Evolutionary conservation across 1,140 invertebrate species (phyloP), one percentile per base, ranked within the genome.

Genomic region (Campodea augens): DNA sequence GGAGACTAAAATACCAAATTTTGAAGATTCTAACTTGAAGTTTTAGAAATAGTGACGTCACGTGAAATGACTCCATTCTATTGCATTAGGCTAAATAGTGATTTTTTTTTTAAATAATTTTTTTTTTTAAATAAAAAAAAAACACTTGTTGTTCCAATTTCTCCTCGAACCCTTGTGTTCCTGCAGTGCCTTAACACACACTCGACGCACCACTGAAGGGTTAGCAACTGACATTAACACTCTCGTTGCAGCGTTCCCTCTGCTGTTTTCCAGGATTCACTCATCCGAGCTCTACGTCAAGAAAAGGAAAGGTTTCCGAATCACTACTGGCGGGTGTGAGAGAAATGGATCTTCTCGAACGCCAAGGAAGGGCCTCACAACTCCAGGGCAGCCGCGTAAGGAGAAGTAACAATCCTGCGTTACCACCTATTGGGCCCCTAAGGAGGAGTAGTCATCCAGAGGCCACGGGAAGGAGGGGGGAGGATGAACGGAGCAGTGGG

Each of bases 251-350:
- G 79, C 76, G 77, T 59, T 79, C 75, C 59, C 72, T 81, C 61
- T 83, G 78, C 74, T 85, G 78, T 74, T 82, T 83, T 77, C 79
- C 81, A 69, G 78, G 77, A 74, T 74, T 82, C 75, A 68, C 76
- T 78, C 74, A 81, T 79, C 69, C 77, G 74, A 68, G 77, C 74
- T 66, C 74, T 77, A 57, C 74, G 71, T 69, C 75, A 69, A 67
- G 78, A 78, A 78, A 81, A 73, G 75, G 77, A 73, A 78, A 78
- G 77, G 71, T 80, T 70, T 68, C 77, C 75, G 73, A 81, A 66
- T 72, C 77, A 77, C 58, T 81, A 77, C 60, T 84, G 66, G 74
- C 78, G 69, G 69, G 78, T 72, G 70, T 81, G 27, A 32, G 27
- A 32, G 51, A 54, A 44, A 38, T 45, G 22, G 49, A 42, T 55